These are phyloP conservation scores for Phoebastria nigripes DNA, from an alignment of 2,797 vertebrate genomes.

Conservation along the genomic window DNA sequence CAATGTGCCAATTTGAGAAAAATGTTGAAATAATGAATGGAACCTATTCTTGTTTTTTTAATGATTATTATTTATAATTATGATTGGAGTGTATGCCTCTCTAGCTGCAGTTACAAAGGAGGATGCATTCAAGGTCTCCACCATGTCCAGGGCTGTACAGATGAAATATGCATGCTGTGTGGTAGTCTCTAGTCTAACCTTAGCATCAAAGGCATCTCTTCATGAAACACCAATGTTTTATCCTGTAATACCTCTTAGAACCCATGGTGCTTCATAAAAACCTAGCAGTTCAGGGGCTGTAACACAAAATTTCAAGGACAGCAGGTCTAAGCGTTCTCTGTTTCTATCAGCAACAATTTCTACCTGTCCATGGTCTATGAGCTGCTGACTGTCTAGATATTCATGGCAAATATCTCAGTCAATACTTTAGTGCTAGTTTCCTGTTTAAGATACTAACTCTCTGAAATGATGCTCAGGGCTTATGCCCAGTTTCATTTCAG, in stretches of 20 bases:
- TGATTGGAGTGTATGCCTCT: not conserved
- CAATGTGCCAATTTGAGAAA: not conserved
- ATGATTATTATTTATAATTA: not conserved
- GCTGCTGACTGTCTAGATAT: not conserved
- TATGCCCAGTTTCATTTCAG: not conserved
- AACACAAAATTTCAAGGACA: not conserved
- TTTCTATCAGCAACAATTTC: not conserved
- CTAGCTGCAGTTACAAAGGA: not conserved
- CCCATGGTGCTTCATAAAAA: not conserved
- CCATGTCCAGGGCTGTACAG: not conserved
- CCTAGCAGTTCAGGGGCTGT: not conserved
- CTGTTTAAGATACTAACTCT: not conserved
- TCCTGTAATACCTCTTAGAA: not conserved
- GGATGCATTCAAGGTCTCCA: not conserved
- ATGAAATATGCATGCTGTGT: not conserved
- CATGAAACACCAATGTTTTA: not conserved
- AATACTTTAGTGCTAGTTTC: not conserved
- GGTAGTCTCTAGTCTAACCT: not conserved
- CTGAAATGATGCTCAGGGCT: not conserved
- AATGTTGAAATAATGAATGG: not conserved
- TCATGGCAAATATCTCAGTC: not conserved
- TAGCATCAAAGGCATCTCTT: not conserved
- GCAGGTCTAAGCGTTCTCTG: not conserved
- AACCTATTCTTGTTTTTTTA: not conserved
- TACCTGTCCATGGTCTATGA: not conserved